These are phyloP conservation scores for Pyralis farinalis DNA, from an alignment of 2,888 invertebrate genomes.

Conservation along the genomic window DNA sequence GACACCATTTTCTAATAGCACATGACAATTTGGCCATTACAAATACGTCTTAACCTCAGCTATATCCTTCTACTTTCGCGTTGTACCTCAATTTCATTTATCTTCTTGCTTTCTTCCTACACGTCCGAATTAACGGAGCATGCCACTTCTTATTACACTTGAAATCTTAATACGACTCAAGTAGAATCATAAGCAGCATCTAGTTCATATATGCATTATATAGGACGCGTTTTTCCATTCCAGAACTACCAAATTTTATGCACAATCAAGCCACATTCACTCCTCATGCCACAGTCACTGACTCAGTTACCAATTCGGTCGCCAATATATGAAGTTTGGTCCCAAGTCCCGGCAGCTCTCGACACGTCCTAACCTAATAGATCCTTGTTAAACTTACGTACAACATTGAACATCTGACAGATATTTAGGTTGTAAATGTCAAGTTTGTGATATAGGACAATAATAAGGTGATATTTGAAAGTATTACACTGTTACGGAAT, in stretches of 20 bases:
- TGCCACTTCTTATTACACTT: too few relatives aligned
- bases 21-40: too few relatives aligned
- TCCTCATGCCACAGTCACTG: slow-evolving; percentile 39
- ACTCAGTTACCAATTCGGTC: slow-evolving; percentile 49
- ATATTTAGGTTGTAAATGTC: not conserved
- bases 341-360: slow-evolving; percentile 42
- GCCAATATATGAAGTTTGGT: slow-evolving; percentile 46
- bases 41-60: too few relatives aligned
- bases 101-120: too few relatives aligned
- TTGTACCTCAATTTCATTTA: too few relatives aligned
- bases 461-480: not conserved
- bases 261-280: slow-evolving; percentile 69
- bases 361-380: slow-evolving; percentile 58
- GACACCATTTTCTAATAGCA: too few relatives aligned
- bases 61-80: too few relatives aligned
- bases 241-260: slow-evolving; percentile 25
- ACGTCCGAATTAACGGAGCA: too few relatives aligned
- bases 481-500: not conserved
- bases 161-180: too few relatives aligned
- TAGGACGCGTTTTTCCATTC: too few relatives aligned
- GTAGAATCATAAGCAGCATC: too few relatives aligned
- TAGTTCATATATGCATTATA: too few relatives aligned
- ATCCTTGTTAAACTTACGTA: slow-evolving; percentile 4
- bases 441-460: not conserved
- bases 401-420: slow-evolving; percentile 1